These are phyloP conservation scores for Crossocerus cetratus DNA, from an alignment of 2,888 invertebrate genomes.

Conservation along the genomic window DNA sequence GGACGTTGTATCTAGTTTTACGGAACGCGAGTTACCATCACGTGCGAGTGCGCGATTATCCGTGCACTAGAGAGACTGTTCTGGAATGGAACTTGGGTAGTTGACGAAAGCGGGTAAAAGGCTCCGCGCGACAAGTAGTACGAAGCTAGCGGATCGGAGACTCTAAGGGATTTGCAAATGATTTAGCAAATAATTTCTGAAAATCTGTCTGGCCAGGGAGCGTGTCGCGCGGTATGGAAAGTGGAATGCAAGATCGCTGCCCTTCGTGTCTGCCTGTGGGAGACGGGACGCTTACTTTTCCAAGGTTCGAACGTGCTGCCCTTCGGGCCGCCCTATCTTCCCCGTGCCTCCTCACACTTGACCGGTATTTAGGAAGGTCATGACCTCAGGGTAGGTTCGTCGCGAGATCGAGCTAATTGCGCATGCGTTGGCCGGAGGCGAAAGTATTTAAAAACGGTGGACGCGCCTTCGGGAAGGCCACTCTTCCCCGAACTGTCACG, in stretches of 20 bases:
- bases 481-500: conserved; percentile 68
- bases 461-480: conserved; percentile 71
- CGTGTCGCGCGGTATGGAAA: background rate
- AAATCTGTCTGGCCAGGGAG: background rate
- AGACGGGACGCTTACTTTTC: conserved; percentile 7
- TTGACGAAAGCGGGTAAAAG: too few relatives aligned
- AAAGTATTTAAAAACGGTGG: conserved; percentile 74
- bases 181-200: too few relatives aligned
- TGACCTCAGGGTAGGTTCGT: conserved; percentile 68
- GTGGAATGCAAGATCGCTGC: background rate
- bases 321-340: conserved; percentile 32
- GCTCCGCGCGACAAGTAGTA: too few relatives aligned
- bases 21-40: too few relatives aligned
- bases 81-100: too few relatives aligned
- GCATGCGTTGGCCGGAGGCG: conserved; percentile 67
- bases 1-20: background rate
- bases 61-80: too few relatives aligned
- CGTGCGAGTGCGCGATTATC: too few relatives aligned
- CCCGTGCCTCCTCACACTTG: conserved; percentile 65
- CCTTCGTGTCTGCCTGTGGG: background rate
- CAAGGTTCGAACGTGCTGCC: conserved; percentile 42
- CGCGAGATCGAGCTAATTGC: conserved; percentile 51
- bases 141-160: too few relatives aligned
- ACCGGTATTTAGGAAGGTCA: conserved; percentile 73
- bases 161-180: too few relatives aligned